Conservation (phyloP, 2,113 vertebrate genomes). For the Theropithecus gelada region DNA sequence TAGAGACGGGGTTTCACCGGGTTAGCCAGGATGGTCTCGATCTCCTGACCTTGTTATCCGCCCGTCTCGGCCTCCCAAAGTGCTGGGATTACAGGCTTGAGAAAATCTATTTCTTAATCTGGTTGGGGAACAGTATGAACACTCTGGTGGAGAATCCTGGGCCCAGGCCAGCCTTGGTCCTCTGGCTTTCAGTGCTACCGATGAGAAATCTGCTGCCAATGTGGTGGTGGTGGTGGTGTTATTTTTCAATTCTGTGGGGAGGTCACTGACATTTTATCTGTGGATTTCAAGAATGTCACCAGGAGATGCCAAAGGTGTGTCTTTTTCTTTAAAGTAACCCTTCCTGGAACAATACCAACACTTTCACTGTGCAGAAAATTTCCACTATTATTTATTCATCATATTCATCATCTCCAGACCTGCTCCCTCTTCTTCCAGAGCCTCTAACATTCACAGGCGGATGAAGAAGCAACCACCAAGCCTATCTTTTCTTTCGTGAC, state of each 20-base stretch:
- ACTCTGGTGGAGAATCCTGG: background rate
- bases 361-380: background rate
- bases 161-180: background rate
- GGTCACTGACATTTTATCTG: background rate
- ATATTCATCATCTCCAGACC: background rate
- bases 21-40: no score
- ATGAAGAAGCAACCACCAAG: no score
- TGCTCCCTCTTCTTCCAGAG: background rate
- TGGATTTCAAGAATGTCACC: background rate
- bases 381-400: background rate
- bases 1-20: no score
- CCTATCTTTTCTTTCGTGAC: background rate
- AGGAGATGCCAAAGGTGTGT: background rate
- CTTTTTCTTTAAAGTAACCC: background rate
- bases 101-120: no score
- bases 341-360: background rate
- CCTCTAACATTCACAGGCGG: background rate
- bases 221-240: no score
- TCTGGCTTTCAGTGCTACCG: background rate
- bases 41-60: no score
- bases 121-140: no score
- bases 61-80: no score
- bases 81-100: no score
- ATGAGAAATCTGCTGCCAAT: background rate
- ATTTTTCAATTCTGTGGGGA: background rate